A percentile compares a stretch with the other conserved stretches of the same genome.
Evolutionary conservation across 2,113 vertebrate species (phyloP).

Genomic region (Struthio camelus): DNA sequence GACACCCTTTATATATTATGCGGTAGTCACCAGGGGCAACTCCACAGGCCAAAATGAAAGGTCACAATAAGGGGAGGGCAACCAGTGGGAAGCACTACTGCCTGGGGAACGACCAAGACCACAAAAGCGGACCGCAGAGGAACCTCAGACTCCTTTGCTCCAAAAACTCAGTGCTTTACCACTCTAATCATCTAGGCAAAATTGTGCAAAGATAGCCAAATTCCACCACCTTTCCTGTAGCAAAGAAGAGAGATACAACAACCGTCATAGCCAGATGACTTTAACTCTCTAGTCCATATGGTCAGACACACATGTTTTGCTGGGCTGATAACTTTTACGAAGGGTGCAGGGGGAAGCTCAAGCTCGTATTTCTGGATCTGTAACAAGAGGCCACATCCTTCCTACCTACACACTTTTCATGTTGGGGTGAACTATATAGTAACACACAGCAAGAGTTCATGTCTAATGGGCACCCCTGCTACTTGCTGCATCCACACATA

Average conservation of each 20-base stretch:
- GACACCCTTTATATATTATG: not conserved
- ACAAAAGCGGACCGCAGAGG: too few species aligned
- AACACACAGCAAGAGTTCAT: not conserved
- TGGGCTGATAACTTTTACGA: not conserved
- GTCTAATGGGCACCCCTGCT: not conserved
- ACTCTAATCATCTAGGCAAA: not conserved
- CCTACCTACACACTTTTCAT: accelerated
- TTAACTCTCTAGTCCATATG: too few species aligned
- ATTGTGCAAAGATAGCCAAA: too few species aligned
- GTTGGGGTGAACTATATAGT: not conserved
- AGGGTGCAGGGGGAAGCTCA: not conserved
- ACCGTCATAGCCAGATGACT: too few species aligned
- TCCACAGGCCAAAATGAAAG: not conserved
- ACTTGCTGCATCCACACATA: not conserved
- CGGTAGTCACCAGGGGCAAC: not conserved
- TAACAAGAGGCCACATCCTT: not conserved
- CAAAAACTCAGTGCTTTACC: not conserved
- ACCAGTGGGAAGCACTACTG: not conserved
- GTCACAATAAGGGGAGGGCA: not conserved
- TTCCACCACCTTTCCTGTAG: too few species aligned
- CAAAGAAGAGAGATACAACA: too few species aligned
- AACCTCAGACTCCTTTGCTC: not conserved
- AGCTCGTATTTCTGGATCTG: not conserved
- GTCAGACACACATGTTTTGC: too few species aligned
- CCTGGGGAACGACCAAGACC: not conserved